These are phyloP conservation scores for Rhodeus uyekii DNA, from an alignment of 2,797 vertebrate species.

Conservation along the genomic window DNA sequence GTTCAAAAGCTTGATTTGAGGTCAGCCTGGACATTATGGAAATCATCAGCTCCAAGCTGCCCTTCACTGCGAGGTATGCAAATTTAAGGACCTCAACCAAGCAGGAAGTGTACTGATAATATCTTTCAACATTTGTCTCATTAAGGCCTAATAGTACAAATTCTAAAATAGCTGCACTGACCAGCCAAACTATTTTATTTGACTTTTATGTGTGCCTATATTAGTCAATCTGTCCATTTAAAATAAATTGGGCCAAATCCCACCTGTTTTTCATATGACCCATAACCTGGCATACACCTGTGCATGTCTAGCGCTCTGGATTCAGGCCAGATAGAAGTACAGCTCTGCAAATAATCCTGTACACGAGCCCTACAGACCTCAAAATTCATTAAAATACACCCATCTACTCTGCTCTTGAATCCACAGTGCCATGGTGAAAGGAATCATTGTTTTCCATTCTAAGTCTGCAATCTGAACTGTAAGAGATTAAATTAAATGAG, in stretches of 20 bases:
- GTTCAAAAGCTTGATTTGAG: conserved; percentile 40
- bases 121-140: conserved; percentile 24
- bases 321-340: not conserved
- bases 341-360: not conserved
- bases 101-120: not conserved
- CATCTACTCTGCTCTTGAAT: not conserved
- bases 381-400: not conserved
- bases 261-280: not conserved
- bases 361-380: not conserved
- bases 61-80: not conserved
- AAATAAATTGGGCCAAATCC: conserved; percentile 2
- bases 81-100: conserved; percentile 17
- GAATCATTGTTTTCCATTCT: not conserved
- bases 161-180: not conserved
- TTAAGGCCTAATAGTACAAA: conserved; percentile 18
- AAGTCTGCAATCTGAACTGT: not conserved
- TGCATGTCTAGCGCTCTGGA: conserved; percentile 5
- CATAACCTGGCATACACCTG: conserved; percentile 13
- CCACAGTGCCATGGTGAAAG: not conserved
- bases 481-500: not conserved
- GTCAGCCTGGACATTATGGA: conserved; percentile 34
- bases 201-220: not conserved
- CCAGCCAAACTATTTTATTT: not conserved
- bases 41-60: conserved; percentile 24
- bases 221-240: not conserved